Base-by-base conservation (phyloP, 2,888 invertebrate species). In the Automeris io region DNA sequence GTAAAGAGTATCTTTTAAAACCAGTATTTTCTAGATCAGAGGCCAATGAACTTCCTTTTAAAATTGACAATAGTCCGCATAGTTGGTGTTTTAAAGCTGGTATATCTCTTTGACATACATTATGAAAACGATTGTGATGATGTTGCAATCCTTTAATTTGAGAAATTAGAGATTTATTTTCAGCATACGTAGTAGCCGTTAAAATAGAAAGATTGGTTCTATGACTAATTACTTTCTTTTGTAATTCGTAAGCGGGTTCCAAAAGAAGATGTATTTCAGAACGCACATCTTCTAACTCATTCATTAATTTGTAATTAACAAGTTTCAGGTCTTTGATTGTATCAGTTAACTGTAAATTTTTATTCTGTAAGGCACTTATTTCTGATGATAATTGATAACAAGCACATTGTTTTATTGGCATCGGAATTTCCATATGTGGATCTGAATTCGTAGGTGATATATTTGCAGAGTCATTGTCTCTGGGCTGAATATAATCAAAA, bases 131-230 rank as follows among this genome's bases (percentile, higher is more conserved):
- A 32, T 57, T 76, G 32, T 81, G 76, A 42, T 80, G 70, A 46
- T 85, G 80, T 55, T 82, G 75, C 29, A 83, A 54, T 24, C 66
- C 76, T 54, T 74, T 81, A 2, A 82, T 67, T 50, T 81, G 78
- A 0, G 77, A 79, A 48, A 73, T 68, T 1, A 86, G 62, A 8
- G 69, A 71, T 47, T 69, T 78, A 44, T 83, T 86, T 62, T 86
- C 86, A 1, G 86, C 78, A 37, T 72, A 78, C 1, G 81, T 78
- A 12, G 82, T 86, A 19, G 86, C 83, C 21, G 80, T 80, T 45
- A 85, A 60, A 19, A 81, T 85, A 2, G 77, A 78, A 3, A 86
- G 46, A 51, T 75, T 76, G 1, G 82, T 82, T 62, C 64, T 75
- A 49, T 86, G 86, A 45, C 68, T 79, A 1, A 57, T 37, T 39